Conservation (phyloP, 2,888 invertebrate genomes). For the Glyphotaelius pellucidus region DNA sequence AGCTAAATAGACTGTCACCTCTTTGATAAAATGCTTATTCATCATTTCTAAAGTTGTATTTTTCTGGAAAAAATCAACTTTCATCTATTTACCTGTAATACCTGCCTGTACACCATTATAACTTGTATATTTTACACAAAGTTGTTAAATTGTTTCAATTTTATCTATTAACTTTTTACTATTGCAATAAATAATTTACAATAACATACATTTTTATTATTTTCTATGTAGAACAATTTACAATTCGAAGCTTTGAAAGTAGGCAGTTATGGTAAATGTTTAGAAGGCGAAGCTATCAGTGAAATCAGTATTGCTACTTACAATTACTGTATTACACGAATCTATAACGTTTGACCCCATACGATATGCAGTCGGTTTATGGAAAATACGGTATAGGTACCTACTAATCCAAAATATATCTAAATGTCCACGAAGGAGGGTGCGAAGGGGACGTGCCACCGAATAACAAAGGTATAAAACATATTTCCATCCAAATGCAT, state of each 20-base stretch:
- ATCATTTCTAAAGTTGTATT: neutral
- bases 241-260: neutral
- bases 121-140: neutral
- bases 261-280: no score
- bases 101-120: neutral
- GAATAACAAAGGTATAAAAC: no score
- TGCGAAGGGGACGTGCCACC: no score
- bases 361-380: no score
- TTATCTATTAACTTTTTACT: neutral
- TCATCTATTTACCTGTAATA: neutral
- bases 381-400: no score
- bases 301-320: no score
- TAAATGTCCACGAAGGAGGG: no score
- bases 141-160: neutral
- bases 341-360: no score
- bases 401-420: no score
- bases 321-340: no score
- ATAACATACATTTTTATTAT: neutral
- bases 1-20: neutral
- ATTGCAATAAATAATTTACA: neutral
- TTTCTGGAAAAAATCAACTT: neutral
- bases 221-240: neutral
- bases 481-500: no score
- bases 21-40: neutral
- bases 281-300: no score